Evolutionary conservation across 2,888 invertebrate genomes (phyloP), one percentile per base, ranked within the genome.

Genomic region (Cataglyphis cursor): DNA sequence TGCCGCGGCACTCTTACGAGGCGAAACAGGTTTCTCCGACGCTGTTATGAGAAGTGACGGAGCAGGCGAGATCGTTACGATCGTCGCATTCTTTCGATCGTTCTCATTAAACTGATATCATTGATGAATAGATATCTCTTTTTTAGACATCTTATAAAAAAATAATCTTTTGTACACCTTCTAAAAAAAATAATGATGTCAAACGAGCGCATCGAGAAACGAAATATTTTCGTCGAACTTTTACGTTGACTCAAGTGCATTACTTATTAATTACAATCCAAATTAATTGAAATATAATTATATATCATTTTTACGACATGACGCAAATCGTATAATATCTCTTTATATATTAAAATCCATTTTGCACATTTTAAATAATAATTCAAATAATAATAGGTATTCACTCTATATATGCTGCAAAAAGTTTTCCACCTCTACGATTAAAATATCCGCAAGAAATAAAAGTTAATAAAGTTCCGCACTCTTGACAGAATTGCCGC

Each of bases 401-500:
- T 78, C 72, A 18, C 5, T 6, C 12, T 74, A 51, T 57, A 64
- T 65, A 62, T 72, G 12, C 6, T 59, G 31, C 4, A 6, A 54
- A 6, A 54, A 70, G 24, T 70, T 31, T 28, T 15, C 31, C 24
- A 3, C 12, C 5, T 38, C 10, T 38, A 35, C 38, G 28, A 31
- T 9, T 41, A 66, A 82, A 84, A 78, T 76, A 84, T 62, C n/a
- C 41, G n/a, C 31, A 38, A 59, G 48, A 51, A 74, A 68, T 66
- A n/a, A n/a, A n/a, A n/a, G n/a, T n/a, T n/a, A n/a, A n/a, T n/a
- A 59, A 85, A 83, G 68, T 81, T 84, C 66, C 57, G 68, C 81
- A 65, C n/a, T 62, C 18, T 44, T 44, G 28, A 61, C 12, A 35
- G 44, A 76, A 62, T 44, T 73, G 51, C 8, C 24, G 44, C 59